phyloP scores from a whole-genome alignment of 2,888 invertebrate genomes.

The Aquatica leii region DNA sequence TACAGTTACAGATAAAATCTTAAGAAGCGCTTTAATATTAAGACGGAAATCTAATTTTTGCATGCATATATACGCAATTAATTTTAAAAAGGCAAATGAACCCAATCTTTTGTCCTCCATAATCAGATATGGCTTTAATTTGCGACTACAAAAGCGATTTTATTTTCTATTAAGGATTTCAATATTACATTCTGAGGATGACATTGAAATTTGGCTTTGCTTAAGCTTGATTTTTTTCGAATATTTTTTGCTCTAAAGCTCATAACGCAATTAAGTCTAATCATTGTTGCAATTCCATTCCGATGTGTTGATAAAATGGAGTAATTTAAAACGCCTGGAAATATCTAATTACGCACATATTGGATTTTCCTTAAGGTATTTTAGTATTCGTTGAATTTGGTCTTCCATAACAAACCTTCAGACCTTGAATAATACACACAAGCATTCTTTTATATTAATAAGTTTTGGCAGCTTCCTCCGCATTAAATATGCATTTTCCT shows the following conservation, averaged over 20 bases:
- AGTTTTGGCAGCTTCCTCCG: conserved; percentile 5
- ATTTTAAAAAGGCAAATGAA: conserved; percentile 11
- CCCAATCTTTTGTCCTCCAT: conserved; percentile 14
- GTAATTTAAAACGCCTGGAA: background rate
- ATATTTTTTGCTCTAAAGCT: background rate
- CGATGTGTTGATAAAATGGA: background rate
- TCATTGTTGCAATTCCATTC: background rate
- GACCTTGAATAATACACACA: conserved; percentile 2
- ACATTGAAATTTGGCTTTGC: conserved; percentile 11
- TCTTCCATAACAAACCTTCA: conserved; percentile 4
- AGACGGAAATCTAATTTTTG: conserved; percentile 11
- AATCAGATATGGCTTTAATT: conserved; percentile 14
- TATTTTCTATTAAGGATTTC: conserved; percentile 11
- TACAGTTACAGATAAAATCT: conserved; percentile 8
- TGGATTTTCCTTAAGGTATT: conserved; percentile 11
- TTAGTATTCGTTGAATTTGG: background rate
- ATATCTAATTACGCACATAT: conserved; percentile 10
- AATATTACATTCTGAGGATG: conserved; percentile 6
- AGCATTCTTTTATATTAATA: conserved; percentile 3
- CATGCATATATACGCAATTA: conserved; percentile 7
- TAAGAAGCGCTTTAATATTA: conserved; percentile 1
- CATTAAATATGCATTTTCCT: conserved; percentile 6
- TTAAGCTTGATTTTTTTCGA: background rate
- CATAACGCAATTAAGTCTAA: background rate
- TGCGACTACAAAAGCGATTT: conserved; percentile 12